phyloP scores from a whole-genome alignment of 2,888 invertebrate genomes.

The Andrena camellia region DNA sequence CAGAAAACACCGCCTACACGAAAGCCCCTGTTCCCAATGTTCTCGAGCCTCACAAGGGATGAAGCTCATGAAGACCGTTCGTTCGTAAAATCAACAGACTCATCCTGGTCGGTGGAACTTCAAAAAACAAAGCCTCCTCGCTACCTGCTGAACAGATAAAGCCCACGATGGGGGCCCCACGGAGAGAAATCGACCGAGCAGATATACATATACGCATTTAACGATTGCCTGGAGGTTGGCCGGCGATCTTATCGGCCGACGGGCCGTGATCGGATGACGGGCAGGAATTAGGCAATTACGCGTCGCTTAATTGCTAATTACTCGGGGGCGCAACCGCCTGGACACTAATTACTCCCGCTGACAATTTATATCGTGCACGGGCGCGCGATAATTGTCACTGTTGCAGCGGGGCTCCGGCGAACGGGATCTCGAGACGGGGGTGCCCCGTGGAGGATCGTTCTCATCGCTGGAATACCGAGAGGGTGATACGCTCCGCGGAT shows the following conservation, averaged over 20 bases:
- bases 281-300: slow-evolving; percentile 77
- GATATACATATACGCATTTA: slow-evolving; percentile 56
- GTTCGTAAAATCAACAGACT: slow-evolving; percentile 36
- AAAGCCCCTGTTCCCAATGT: not conserved
- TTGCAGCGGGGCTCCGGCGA: not conserved
- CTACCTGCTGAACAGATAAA: slow-evolving; percentile 67
- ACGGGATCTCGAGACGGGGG: not conserved
- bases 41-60: not conserved
- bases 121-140: slow-evolving; percentile 53
- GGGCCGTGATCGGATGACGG: slow-evolving; percentile 72
- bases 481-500: slow-evolving; percentile 38
- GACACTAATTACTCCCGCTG: slow-evolving; percentile 64
- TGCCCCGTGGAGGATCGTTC: not conserved
- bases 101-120: slow-evolving; percentile 33
- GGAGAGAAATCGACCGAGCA: slow-evolving; percentile 51
- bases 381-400: slow-evolving; percentile 61
- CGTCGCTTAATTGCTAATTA: slow-evolving; percentile 77
- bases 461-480: slow-evolving; percentile 24
- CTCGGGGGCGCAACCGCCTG: slow-evolving; percentile 59
- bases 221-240: slow-evolving; percentile 59
- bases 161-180: slow-evolving; percentile 40
- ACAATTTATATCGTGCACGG: slow-evolving; percentile 63
- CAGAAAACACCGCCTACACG: not conserved
- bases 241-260: slow-evolving; percentile 71
- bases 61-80: not conserved